phyloP scores from a whole-genome alignment of 1,140 invertebrate species.

The Atta cephalotes region DNA sequence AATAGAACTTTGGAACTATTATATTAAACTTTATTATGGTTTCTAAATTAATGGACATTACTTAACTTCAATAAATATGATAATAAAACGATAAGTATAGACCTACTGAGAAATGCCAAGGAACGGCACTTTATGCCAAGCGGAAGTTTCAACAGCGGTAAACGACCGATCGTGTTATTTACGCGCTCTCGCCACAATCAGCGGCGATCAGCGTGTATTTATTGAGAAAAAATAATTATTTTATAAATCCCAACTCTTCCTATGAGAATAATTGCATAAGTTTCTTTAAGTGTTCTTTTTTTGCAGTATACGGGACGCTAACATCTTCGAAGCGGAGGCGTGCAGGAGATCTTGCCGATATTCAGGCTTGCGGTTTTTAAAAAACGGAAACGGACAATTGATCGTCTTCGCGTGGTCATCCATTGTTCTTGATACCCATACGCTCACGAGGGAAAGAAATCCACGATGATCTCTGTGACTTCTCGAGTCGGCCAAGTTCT shows the following conservation, averaged over 20 bases:
- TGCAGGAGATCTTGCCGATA: constrained; percentile 8
- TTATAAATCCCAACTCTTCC: not conserved
- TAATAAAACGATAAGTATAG: not conserved
- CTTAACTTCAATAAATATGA: not conserved
- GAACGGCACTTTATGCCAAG: not conserved
- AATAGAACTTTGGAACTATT: not conserved
- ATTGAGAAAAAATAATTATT: not conserved
- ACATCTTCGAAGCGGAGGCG: not conserved
- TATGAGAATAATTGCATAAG: constrained; percentile 1
- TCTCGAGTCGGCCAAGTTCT: constrained; percentile 29
- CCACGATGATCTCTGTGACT: constrained; percentile 37
- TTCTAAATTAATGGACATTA: constrained; percentile 18
- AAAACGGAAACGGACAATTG: not conserved
- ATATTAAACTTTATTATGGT: not conserved
- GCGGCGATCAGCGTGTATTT: not conserved
- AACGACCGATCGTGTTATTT: constrained; percentile 29
- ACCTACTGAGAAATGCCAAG: not conserved
- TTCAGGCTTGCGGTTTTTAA: constrained; percentile 2
- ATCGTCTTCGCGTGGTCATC: not conserved
- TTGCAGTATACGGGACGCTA: constrained; percentile 3
- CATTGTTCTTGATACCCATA: not conserved
- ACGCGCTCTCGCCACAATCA: not conserved
- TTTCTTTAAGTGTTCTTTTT: constrained; percentile 4
- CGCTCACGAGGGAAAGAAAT: not conserved
- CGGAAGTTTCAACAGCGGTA: constrained; percentile 21